phyloP scores from a whole-genome alignment of 1,140 invertebrate species.

The Lerema accius region DNA sequence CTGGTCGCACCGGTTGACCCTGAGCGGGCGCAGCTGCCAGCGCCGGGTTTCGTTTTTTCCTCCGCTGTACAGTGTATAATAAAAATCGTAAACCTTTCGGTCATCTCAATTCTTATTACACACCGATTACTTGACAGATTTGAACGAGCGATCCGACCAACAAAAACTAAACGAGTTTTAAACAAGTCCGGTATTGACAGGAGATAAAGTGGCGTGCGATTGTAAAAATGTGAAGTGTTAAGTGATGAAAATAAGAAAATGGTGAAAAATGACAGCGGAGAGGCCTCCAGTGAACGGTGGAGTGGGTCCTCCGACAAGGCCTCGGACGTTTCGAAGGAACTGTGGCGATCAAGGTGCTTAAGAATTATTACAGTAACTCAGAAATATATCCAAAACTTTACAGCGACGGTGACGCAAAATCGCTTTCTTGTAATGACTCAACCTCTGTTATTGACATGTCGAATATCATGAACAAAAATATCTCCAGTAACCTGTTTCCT shows the following conservation, averaged over 20 bases:
- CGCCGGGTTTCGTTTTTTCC: constrained; percentile 54
- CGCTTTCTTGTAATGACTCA: constrained; percentile 43
- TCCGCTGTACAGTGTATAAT: constrained; percentile 40
- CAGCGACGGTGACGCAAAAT: constrained; percentile 40
- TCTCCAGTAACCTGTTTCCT: constrained; percentile 29
- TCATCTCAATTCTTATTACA: constrained; percentile 34
- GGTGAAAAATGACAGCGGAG: constrained; percentile 80
- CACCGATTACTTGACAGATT: constrained; percentile 15
- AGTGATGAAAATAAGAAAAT: constrained; percentile 57
- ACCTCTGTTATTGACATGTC: constrained; percentile 42
- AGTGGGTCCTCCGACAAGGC: constrained; percentile 62
- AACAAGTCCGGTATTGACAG: constrained; percentile 18
- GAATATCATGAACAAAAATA: constrained; percentile 23
- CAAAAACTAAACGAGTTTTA: constrained; percentile 3
- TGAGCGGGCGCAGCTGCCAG: constrained; percentile 63
- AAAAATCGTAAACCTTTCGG: constrained; percentile 37
- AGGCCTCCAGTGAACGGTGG: constrained; percentile 60
- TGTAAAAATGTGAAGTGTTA: constrained; percentile 53
- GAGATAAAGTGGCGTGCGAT: constrained; percentile 39
- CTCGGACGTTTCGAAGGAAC: constrained; percentile 74
- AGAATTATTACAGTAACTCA: constrained; percentile 40
- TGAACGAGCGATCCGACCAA: constrained; percentile 17
- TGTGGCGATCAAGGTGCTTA: constrained; percentile 81
- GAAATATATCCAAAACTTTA: constrained; percentile 36
- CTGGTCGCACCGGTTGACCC: constrained; percentile 66